Base-by-base conservation (phyloP, 2,797 vertebrate species). In the Glyptemys insculpta region DNA sequence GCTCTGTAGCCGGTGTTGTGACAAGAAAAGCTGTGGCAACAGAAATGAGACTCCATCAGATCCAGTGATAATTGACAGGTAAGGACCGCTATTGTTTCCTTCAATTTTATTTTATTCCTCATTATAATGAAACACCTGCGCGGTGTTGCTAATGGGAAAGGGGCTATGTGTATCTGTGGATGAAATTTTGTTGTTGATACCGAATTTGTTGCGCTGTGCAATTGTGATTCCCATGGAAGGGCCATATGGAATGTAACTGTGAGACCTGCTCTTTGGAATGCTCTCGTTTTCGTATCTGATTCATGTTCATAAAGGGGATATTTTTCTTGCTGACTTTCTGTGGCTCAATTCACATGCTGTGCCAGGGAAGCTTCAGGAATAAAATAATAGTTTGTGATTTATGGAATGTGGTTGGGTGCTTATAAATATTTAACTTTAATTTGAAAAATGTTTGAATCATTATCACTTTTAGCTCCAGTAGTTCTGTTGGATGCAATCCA, bases 11-110 rank as follows among this genome's bases (percentile, higher is more conserved):
- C 98, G 98, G 97, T 99, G 99, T 98, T 99, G 99, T 99, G 99
- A 99, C 99, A 99, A 99, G 99, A 99, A 99, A 98, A 99, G 99
- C 99, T 99, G 99, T 96, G 99, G 99, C 97, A 99, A 99, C 98
- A 99, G 99, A 98, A 99, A 99, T 97, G 99, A 99, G 99, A 99
- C 99, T 95, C 99, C 99, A 97, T 99, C 99, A 97, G 99, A 99
- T 98, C 99, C 99, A 92, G 99, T 99, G 98, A 99, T 99, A 99
- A 99, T 99, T 98, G 99, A 99, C 99, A 99, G 99, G 99, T 99
- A 99, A 99, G 99, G 98, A 97, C 98, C 98, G 98, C 97, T 98
- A 98, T 98, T 98, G 97, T 98, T 98, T 98, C 92, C 95, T 97
- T 97, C 96, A 62, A 76, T 97, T 96, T 92, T 92, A 88, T 94